These are phyloP conservation scores for Eupithecia tripunctaria DNA, from an alignment of 2,888 invertebrate species.

Conservation along the genomic window DNA sequence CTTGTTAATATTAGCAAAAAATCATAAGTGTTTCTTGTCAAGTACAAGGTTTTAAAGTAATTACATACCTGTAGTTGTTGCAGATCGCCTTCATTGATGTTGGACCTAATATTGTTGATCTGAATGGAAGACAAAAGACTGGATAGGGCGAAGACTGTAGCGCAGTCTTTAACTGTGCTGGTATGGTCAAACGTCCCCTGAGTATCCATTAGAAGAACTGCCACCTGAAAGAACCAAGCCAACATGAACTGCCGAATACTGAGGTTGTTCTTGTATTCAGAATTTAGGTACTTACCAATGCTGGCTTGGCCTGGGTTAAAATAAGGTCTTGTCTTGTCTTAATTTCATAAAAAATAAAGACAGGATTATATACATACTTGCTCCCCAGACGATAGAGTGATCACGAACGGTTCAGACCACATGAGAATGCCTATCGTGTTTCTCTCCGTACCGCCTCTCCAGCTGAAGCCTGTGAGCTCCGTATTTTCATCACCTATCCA, in stretches of 20 bases:
- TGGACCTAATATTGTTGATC: conserved; percentile 90
- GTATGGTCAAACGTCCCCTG: conserved; percentile 97
- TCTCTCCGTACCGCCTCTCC: conserved; percentile 89
- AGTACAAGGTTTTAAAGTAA: background rate
- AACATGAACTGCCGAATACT: background rate
- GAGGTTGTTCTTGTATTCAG: background rate
- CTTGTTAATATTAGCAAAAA: too few species aligned
- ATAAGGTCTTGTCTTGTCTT: background rate
- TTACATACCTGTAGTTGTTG: conserved; percentile 90
- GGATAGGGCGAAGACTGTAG: conserved; percentile 86
- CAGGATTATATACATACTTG: conserved; percentile 18
- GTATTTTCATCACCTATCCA: conserved; percentile 34
- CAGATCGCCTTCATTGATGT: conserved; percentile 96
- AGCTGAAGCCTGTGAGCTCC: conserved; percentile 90
- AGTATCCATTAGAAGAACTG: conserved; percentile 92
- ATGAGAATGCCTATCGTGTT: conserved; percentile 38
- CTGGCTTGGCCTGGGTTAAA: background rate
- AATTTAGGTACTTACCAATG: background rate
- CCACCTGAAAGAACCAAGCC: conserved; percentile 82
- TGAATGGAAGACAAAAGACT: conserved; percentile 97
- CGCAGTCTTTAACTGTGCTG: conserved; percentile 96
- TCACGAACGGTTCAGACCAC: conserved; percentile 60
- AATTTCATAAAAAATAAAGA: background rate
- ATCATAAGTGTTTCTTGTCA: background rate
- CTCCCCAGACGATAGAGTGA: conserved; percentile 77